phyloP scores from a whole-genome alignment of 1,140 invertebrate species.

The Psilanteris sp. region DNA sequence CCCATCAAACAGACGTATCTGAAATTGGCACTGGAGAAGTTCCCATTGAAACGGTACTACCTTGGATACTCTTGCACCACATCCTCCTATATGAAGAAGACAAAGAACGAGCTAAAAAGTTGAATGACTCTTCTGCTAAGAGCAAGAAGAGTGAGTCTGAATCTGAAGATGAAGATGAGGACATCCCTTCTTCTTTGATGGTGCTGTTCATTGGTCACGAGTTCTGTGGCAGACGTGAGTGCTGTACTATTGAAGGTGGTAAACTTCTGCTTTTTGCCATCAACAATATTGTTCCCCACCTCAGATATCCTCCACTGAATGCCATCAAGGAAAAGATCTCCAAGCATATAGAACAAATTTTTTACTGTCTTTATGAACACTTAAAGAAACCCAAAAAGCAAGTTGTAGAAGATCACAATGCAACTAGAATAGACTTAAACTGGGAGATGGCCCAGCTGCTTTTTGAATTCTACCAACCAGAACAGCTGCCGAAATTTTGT shows the following conservation, averaged over 20 bases:
- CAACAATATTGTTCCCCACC: conserved; percentile 85
- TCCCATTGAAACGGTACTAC: conserved; percentile 85
- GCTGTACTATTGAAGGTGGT: conserved; percentile 89
- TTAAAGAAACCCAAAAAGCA: conserved; percentile 83
- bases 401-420: conserved; percentile 89
- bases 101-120: conserved; percentile 77
- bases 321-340: conserved; percentile 82
- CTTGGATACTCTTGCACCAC: conserved; percentile 91
- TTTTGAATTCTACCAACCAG: conserved; percentile 91
- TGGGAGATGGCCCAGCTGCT: conserved; percentile 89
- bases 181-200: conserved; percentile 87
- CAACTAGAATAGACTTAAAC: conserved; percentile 85
- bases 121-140: conserved; percentile 57
- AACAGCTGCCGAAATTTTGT: conserved; percentile 90
- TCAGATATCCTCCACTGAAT: conserved; percentile 81
- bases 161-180: conserved; percentile 81
- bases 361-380: conserved; percentile 93
- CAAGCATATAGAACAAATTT: conserved; percentile 91
- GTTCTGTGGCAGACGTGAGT: conserved; percentile 87
- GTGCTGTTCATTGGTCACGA: conserved; percentile 92
- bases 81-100: conserved; percentile 84
- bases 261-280: conserved; percentile 89
- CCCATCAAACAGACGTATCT: conserved; percentile 86
- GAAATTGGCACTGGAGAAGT: conserved; percentile 82
- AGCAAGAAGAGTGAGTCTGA: conserved; percentile 68